A percentile compares a stretch with the other conserved stretches of the same genome.
Evolutionary conservation across 2,888 invertebrate species (phyloP).

Genomic region (Cyclophora punctaria): DNA sequence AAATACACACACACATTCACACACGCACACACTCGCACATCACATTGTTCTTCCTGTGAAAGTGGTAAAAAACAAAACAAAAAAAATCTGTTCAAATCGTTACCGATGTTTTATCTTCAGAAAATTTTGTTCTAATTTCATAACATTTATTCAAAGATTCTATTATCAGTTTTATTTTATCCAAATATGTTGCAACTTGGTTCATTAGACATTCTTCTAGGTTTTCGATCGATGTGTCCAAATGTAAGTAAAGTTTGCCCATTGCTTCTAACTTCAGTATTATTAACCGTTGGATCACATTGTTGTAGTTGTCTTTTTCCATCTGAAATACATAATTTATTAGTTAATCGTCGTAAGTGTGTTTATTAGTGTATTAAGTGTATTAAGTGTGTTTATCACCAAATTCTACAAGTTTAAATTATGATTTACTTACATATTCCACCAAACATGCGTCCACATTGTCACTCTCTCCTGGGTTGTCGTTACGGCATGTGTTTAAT

Average conservation of each 20-base stretch:
- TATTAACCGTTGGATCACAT: constrained; percentile 39
- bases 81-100: no score
- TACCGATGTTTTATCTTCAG: no score
- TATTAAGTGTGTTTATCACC: not conserved
- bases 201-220: constrained; percentile 38
- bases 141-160: constrained; percentile 38
- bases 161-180: constrained; percentile 29
- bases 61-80: no score
- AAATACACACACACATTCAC: no score
- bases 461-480: constrained; percentile 26
- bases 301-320: constrained; percentile 41
- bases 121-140: constrained; percentile 4
- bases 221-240: constrained; percentile 16
- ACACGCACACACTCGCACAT: no score
- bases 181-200: constrained; percentile 30
- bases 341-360: no score
- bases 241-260: constrained; percentile 25
- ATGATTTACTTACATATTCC: constrained; percentile 35
- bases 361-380: no score
- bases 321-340: constrained; percentile 27
- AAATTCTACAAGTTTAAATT: not conserved
- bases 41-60: no score
- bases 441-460: constrained; percentile 33
- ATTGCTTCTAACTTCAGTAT: constrained; percentile 34
- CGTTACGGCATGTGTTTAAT: constrained; percentile 29